Evolutionary conservation across 2,888 invertebrate genomes (phyloP).

Genomic region (Harpalus rubripes): DNA sequence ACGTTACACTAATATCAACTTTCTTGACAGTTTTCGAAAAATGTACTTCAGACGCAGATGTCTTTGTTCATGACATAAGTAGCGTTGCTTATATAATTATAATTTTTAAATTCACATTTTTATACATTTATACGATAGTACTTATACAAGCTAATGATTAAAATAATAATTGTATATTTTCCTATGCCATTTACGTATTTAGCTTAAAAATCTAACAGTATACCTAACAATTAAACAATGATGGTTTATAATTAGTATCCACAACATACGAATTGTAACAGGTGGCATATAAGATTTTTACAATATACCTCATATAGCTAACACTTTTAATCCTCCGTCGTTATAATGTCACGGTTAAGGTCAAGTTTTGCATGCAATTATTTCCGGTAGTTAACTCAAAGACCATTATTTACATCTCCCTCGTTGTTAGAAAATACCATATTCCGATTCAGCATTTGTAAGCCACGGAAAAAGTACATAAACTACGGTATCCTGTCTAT

Average conservation of each 20-base stretch:
- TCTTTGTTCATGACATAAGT: too few species aligned
- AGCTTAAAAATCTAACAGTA: too few species aligned
- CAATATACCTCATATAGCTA: neutral
- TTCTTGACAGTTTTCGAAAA: too few species aligned
- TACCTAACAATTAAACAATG: too few species aligned
- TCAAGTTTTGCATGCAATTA: conserved; percentile 14
- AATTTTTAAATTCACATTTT: too few species aligned
- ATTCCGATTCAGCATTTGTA: conserved; percentile 22
- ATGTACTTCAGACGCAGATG: too few species aligned
- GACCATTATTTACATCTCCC: conserved; percentile 34
- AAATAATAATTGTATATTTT: too few species aligned
- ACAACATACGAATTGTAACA: neutral
- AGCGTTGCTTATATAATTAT: too few species aligned
- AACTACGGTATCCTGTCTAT: conserved; percentile 46
- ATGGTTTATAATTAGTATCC: neutral
- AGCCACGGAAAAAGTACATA: conserved; percentile 30
- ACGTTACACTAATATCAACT: too few species aligned
- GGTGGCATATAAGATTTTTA: neutral
- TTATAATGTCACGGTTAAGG: neutral
- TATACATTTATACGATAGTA: too few species aligned
- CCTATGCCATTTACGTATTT: too few species aligned
- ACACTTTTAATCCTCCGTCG: neutral
- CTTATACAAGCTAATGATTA: too few species aligned
- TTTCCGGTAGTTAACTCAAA: conserved; percentile 35
- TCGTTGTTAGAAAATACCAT: neutral